phyloP scores from a whole-genome alignment of 2,113 vertebrate genomes.

The Melanostigma gelatinosum region DNA sequence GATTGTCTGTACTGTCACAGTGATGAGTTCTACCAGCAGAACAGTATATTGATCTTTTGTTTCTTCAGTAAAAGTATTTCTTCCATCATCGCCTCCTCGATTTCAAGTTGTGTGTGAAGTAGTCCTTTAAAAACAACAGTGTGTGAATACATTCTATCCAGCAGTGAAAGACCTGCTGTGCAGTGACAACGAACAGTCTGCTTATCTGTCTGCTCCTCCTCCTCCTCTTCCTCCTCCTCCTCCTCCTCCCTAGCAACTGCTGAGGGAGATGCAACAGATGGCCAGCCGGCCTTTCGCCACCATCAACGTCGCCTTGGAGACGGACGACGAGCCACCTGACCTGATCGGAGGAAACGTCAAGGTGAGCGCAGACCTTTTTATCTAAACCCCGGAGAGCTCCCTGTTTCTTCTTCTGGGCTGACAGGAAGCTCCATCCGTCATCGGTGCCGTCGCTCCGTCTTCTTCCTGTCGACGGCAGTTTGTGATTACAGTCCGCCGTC shows the following conservation, averaged over 20 bases:
- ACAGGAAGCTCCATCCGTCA: constrained; percentile 33
- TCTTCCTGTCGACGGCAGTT: background rate
- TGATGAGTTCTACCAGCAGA: too few species aligned
- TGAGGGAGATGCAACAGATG: constrained; percentile 99
- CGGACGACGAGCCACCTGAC: constrained; percentile 97
- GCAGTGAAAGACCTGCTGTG: background rate
- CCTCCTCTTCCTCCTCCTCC: too few species aligned
- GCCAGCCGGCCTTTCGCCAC: constrained; percentile 98
- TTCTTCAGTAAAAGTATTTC: too few species aligned
- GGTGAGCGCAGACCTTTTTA: constrained; percentile 83
- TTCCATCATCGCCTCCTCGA: too few species aligned
- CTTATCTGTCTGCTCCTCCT: constrained; percentile 56
- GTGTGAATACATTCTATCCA: background rate
- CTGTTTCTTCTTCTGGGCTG: background rate
- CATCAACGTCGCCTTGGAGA: constrained; percentile 98
- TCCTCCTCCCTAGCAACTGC: constrained; percentile 90
- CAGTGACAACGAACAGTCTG: background rate
- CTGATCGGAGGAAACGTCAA: constrained; percentile 98
- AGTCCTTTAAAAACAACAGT: background rate
- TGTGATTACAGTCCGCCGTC: constrained; percentile 12
- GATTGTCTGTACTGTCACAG: too few species aligned
- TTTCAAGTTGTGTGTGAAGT: background rate
- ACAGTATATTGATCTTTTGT: too few species aligned
- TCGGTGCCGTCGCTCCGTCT: constrained; percentile 16
- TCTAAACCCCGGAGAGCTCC: constrained; percentile 3